Evolutionary conservation across 2,888 invertebrate species (phyloP), one percentile per base, ranked within the genome.

Genomic region (Xiphydria camelus): DNA sequence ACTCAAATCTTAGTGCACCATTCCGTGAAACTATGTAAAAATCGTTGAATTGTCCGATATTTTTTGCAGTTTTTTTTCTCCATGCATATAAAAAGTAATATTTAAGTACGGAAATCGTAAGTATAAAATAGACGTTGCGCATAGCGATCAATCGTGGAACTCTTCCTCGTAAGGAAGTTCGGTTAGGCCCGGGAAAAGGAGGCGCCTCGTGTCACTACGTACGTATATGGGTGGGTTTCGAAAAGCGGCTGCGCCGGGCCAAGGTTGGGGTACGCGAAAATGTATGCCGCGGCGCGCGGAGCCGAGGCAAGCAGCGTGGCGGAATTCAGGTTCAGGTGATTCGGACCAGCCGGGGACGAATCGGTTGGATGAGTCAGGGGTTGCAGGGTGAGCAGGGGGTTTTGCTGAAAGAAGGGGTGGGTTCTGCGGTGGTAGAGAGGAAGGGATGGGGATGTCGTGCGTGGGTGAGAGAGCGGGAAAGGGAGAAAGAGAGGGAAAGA

Each of bases 401-500:
- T 6, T 33, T 15, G 2, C 18, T 32, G 14, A 20, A 21, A 38
- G 40, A 42, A 29, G 17, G 44, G 18, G 25, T 23, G 23, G 31
- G 12, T 21, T n/a, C n/a, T n/a, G n/a, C n/a, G 29, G 22, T 34
- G 43, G 43, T 31, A 36, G 32, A 37, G 46, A 46, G 26, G 41
- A 31, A 10, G 36, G 48, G 51, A 45, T 18, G n/a, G 38, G 53
- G 45, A 25, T 36, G 31, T 15, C 7, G 6, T 6, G 23, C 9
- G 12, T 4, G 23, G 12, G 37, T n/a, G 4, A 19, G 22, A 14
- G 37, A 4, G 12, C 6, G 6, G 10, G 18, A 43, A 47, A 32
- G 43, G 41, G 48, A 50, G 48, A 42, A 42, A 39, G 59, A 12
- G 32, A 35, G 26, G 26, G 32, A n/a, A 23, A 14, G 14, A 37